Percentiles rank a stretch among this genome's conserved stretches.
phyloP scores from a whole-genome alignment of 2,888 invertebrate genomes.

The Suillia variegata region DNA sequence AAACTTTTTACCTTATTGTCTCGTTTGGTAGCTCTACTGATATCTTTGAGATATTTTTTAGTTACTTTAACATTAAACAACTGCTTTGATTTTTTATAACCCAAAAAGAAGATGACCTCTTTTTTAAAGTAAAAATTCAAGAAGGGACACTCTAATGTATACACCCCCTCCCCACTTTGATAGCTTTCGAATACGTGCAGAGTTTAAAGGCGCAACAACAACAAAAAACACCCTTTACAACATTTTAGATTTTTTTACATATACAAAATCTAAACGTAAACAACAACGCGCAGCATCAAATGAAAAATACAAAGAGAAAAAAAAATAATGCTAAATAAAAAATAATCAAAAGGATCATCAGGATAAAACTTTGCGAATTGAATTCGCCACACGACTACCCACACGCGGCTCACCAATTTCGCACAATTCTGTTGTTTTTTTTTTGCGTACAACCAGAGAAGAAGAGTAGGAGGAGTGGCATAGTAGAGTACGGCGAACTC shows the following conservation, averaged over 20 bases:
- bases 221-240: neutral
- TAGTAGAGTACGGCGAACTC: neutral
- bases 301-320: constrained; percentile 24
- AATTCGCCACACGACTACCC: constrained; percentile 57
- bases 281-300: constrained; percentile 24
- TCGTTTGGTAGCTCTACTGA: too few species aligned
- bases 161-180: too few species aligned
- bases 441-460: constrained; percentile 1
- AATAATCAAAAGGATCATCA: constrained; percentile 38
- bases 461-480: constrained; percentile 25
- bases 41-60: too few species aligned
- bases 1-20: too few species aligned
- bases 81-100: too few species aligned
- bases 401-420: constrained; percentile 54
- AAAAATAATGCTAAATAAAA: constrained; percentile 4
- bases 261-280: neutral
- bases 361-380: constrained; percentile 51
- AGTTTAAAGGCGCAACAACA: too few species aligned
- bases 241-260: neutral
- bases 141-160: too few species aligned
- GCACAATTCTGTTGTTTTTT: constrained; percentile 32
- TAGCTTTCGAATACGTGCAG: too few species aligned
- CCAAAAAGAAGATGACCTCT: too few species aligned
- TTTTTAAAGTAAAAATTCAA: too few species aligned
- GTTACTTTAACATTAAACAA: too few species aligned